phyloP scores from a whole-genome alignment of 2,797 vertebrate species.

The Eurystomus glaucurus region DNA sequence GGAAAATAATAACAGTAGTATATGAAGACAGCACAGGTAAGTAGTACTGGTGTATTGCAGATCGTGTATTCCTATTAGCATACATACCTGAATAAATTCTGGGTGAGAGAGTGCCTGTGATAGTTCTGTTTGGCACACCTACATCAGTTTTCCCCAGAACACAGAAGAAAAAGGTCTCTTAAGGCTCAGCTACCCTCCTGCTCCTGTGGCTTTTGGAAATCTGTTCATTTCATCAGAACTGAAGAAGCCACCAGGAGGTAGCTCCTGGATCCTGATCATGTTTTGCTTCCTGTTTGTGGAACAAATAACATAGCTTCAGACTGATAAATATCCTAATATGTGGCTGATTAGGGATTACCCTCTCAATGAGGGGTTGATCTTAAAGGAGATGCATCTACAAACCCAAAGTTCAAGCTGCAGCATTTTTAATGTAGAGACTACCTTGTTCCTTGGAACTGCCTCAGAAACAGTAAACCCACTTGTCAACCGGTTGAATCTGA shows the following conservation, averaged over 20 bases:
- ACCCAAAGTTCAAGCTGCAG: background rate
- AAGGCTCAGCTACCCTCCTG: background rate
- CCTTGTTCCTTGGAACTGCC: background rate
- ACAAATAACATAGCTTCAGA: background rate
- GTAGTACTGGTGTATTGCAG: background rate
- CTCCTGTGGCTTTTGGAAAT: background rate
- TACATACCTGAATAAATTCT: background rate
- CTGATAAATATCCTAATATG: background rate
- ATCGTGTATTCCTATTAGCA: background rate
- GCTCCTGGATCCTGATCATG: background rate
- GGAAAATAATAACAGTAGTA: conserved; percentile 95
- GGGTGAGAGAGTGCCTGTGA: background rate
- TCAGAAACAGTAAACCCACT: background rate
- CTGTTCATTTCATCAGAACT: background rate
- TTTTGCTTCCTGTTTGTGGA: background rate
- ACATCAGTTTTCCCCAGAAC: background rate
- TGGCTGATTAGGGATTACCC: background rate
- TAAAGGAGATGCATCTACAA: background rate
- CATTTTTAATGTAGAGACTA: background rate
- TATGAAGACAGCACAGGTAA: conserved; percentile 97
- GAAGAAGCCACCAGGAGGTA: background rate
- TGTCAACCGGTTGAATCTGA: background rate
- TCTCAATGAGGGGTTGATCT: background rate
- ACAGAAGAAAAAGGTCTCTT: background rate
- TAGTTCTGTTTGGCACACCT: background rate